These are phyloP conservation scores for Helicoverpa armigera DNA, from an alignment of 1,140 invertebrate species.

Conservation along the genomic window DNA sequence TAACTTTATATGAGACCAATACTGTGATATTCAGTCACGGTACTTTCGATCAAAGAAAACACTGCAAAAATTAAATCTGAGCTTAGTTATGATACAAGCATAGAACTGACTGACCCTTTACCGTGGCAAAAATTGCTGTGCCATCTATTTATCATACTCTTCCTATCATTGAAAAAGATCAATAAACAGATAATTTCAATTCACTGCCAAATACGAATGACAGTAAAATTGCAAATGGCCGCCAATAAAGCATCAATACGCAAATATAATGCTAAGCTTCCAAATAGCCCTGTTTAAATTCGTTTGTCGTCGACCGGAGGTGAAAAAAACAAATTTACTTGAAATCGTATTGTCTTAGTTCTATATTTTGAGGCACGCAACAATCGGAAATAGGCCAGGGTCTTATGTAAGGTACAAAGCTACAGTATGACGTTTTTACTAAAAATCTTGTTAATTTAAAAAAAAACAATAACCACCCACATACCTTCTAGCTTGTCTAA, in stretches of 20 bases:
- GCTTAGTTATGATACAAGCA: too few species aligned
- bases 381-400: slow-evolving; percentile 55
- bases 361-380: slow-evolving; percentile 47
- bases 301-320: slow-evolving; percentile 41
- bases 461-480: background rate
- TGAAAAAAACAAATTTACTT: slow-evolving; percentile 54
- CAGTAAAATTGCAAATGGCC: slow-evolving; percentile 38
- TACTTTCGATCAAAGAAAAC: background rate
- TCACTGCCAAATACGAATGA: background rate
- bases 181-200: slow-evolving; percentile 20
- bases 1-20: background rate
- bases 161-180: background rate
- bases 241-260: slow-evolving; percentile 27
- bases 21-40: background rate
- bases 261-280: slow-evolving; percentile 8
- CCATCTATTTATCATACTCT: too few species aligned
- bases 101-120: too few species aligned
- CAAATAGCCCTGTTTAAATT: slow-evolving; percentile 35
- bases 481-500: too few species aligned
- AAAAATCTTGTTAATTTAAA: background rate
- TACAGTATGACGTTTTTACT: slow-evolving; percentile 40
- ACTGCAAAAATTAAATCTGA: background rate
- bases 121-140: too few species aligned
- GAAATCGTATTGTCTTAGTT: slow-evolving; percentile 47
- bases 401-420: slow-evolving; percentile 46